Conservation (phyloP, 2,113 vertebrate species). For the Thomomys bottae region DNA sequence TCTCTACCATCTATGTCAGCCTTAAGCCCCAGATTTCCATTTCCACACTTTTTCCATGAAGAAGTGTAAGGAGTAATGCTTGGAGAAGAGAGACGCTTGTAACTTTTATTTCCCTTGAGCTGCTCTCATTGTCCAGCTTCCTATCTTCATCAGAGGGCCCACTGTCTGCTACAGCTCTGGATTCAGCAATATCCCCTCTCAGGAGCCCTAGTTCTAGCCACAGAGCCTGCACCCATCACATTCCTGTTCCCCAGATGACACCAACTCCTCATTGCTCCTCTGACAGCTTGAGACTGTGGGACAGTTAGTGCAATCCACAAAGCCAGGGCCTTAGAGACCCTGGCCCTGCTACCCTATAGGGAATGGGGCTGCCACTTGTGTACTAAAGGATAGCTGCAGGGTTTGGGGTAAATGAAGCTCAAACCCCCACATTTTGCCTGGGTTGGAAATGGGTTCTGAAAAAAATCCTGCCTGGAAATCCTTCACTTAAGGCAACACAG, state of each 20-base stretch:
- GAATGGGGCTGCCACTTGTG: constrained; percentile 45
- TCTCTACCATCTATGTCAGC: neutral
- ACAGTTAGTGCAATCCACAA: neutral
- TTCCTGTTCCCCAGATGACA: neutral
- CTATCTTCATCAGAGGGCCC: neutral
- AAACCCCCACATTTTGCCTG: neutral
- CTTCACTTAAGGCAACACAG: neutral
- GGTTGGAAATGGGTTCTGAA: constrained; percentile 64
- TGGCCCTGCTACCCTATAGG: neutral
- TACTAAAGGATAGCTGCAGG: constrained; percentile 33
- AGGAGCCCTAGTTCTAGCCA: neutral
- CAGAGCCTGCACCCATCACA: neutral
- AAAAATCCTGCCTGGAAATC: constrained; percentile 56
- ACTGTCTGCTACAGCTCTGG: neutral
- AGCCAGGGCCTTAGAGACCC: neutral
- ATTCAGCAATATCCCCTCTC: neutral
- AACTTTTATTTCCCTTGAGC: neutral
- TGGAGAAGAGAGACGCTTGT: neutral
- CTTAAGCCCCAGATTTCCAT: neutral
- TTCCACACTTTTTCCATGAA: neutral
- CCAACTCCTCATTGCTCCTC: neutral
- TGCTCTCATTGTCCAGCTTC: neutral
- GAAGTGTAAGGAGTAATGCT: neutral
- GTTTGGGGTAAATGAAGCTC: neutral
- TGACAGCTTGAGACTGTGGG: too few species aligned